Percentiles rank a stretch among this genome's conserved stretches.
phyloP scores from a whole-genome alignment of 2,797 vertebrate species.

The Alouatta caraya region DNA sequence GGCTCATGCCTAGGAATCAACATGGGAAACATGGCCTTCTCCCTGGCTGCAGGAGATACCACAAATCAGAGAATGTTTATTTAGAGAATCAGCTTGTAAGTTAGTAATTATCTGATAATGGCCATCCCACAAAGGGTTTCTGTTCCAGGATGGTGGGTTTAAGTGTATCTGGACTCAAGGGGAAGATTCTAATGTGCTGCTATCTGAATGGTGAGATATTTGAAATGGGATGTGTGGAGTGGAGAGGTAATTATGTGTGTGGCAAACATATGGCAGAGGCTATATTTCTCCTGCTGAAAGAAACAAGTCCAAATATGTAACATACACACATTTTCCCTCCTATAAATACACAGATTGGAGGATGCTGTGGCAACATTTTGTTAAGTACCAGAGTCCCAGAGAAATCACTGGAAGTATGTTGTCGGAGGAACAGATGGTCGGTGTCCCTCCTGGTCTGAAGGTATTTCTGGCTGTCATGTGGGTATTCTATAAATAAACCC shows the following conservation, averaged over 20 bases:
- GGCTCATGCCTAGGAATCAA: rapidly evolving
- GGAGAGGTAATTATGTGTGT: conserved; percentile 51
- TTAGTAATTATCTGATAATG: conserved; percentile 56
- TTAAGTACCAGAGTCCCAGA: conserved; percentile 59
- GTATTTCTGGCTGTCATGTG: conserved; percentile 72
- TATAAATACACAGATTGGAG: conserved; percentile 77
- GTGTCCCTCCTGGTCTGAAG: conserved; percentile 65
- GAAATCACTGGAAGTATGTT: conserved; percentile 54
- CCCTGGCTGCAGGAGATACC: not conserved
- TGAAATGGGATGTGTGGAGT: conserved; percentile 41
- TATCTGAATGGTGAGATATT: conserved; percentile 49
- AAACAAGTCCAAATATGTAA: conserved; percentile 77
- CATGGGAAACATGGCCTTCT: not conserved
- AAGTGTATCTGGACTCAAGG: conserved; percentile 40
- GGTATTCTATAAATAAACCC: conserved; percentile 71
- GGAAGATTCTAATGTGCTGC: conserved; percentile 50
- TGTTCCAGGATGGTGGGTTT: conserved; percentile 3
- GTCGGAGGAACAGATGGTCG: conserved; percentile 68
- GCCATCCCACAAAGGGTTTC: not conserved
- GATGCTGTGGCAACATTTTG: conserved; percentile 63
- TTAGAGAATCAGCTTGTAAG: not conserved
- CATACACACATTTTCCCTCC: conserved; percentile 68
- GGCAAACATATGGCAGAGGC: conserved; percentile 70
- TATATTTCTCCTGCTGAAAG: conserved; percentile 73
- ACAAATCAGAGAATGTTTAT: not conserved